Conservation (phyloP, 1,140 invertebrate species). For the Micrasema longulum region DNA sequence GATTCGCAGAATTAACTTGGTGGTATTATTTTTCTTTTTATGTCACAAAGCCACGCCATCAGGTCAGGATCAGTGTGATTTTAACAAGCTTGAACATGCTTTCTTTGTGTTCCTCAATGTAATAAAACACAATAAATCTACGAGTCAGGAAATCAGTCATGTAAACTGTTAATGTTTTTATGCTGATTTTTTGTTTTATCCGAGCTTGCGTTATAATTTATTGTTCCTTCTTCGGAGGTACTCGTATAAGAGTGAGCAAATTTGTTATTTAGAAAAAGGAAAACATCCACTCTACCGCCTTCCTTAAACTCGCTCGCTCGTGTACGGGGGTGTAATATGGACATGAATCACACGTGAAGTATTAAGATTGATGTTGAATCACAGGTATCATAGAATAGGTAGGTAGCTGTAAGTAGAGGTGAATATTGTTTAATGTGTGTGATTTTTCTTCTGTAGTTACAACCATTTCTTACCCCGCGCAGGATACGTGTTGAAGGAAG, state of each 20-base stretch:
- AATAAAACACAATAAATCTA: too few species aligned
- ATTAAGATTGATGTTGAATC: constrained; percentile 33
- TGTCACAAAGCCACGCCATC: background rate
- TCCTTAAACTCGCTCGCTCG: background rate
- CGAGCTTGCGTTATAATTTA: background rate
- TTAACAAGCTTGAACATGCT: background rate
- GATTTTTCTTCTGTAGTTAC: constrained; percentile 1
- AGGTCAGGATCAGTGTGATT: background rate
- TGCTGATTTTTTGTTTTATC: background rate
- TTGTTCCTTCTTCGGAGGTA: background rate
- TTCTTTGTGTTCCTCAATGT: too few species aligned
- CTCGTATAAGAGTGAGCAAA: background rate
- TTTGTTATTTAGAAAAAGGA: background rate
- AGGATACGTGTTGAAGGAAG: too few species aligned
- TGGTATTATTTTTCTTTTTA: background rate
- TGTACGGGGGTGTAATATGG: constrained; percentile 14
- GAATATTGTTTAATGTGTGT: constrained; percentile 3
- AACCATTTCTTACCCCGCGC: background rate
- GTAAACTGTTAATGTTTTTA: background rate
- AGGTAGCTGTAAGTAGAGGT: background rate
- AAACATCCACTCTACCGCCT: background rate
- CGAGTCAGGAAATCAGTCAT: background rate
- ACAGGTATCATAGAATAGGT: constrained; percentile 11
- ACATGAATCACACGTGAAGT: constrained; percentile 11
- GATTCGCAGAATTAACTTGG: constrained; percentile 14